Base-by-base conservation (phyloP, 2,888 invertebrate species). In the Melanargia galathea region DNA sequence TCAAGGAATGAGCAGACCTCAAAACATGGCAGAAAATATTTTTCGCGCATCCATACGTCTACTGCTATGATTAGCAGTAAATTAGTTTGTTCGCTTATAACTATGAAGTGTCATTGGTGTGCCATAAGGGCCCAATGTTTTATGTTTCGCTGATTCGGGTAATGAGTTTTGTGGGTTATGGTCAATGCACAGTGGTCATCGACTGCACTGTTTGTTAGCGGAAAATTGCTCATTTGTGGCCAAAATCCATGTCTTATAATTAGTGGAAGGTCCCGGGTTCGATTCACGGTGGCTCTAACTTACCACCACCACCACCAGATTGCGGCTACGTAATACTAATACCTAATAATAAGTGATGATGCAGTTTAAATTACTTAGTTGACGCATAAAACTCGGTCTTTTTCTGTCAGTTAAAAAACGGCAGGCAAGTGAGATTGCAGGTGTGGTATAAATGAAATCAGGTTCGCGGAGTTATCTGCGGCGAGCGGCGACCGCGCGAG, bases 391-490 rank as follows among this genome's bases (percentile, higher is more conserved):
- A n/a, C 13, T n/a, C 24, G 46, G 24, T 48, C 46, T 24, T 22
- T 49, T 22, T 49, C 24, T 30, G 26, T 16, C 30, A 49, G 26
- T 49, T n/a, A 26, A 30, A 48, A 24, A 49, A 30, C 13, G 3
- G 51, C 18, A 16, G n/a, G 33, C 13, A 18, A 16, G 6, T 40
- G 18, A 18, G 43, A 18, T 18, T 43, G 33, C 52, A 33, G 52
- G 52, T 51, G 52, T 30, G 52, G 33, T 52, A 13, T 55, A 26
- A n/a, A 55, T 55, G 40, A 55, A 40, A 40, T 55, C 55, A 43
- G 40, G 55, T 55, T 55, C 26, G 54, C 40, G 20, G 5, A n/a
- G 16, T 10, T 55, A 55, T 43, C 40, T 2, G 24, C 11, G 16
- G 5, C 49, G 49, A 18, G 35, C 13, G 8, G 26, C 35, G 35